Percentiles rank a stretch among this genome's conserved stretches.
phyloP scores from a whole-genome alignment of 2,113 vertebrate genomes.

The Ardeotis arabs region DNA sequence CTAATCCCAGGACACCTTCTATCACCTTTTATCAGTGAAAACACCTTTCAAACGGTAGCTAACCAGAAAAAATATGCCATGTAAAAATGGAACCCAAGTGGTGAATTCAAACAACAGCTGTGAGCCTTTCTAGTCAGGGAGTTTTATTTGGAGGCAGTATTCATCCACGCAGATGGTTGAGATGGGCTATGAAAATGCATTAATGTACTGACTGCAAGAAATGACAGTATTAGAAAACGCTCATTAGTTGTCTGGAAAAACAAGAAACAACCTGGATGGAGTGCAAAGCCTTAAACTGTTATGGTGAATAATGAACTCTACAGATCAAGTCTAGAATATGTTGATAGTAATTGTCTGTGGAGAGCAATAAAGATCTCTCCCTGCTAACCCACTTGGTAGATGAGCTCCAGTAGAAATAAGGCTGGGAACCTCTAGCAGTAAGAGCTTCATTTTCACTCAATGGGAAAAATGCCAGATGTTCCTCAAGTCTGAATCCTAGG shows the following conservation, averaged over 20 bases:
- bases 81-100: constrained; percentile 11
- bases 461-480: neutral
- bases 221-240: neutral
- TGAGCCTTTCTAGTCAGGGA: constrained; percentile 35
- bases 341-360: neutral
- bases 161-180: constrained; percentile 12
- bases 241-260: neutral
- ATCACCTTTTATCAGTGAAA: constrained; percentile 34
- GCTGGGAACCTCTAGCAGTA: neutral
- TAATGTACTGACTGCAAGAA: neutral
- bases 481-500: neutral
- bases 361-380: neutral
- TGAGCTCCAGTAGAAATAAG: neutral
- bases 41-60: neutral
- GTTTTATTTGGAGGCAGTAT: constrained; percentile 45
- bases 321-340: neutral
- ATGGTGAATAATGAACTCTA: neutral
- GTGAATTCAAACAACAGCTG: constrained; percentile 39
- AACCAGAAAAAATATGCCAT: neutral
- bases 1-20: constrained; percentile 10
- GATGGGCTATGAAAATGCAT: constrained; percentile 23
- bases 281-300: neutral
- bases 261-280: neutral
- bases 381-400: neutral
- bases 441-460: neutral